Percentiles rank a stretch among this genome's conserved stretches.
These are phyloP conservation scores for Acrocephalus arundinaceus DNA, from an alignment of 2,113 vertebrate genomes.

Conservation along the genomic window DNA sequence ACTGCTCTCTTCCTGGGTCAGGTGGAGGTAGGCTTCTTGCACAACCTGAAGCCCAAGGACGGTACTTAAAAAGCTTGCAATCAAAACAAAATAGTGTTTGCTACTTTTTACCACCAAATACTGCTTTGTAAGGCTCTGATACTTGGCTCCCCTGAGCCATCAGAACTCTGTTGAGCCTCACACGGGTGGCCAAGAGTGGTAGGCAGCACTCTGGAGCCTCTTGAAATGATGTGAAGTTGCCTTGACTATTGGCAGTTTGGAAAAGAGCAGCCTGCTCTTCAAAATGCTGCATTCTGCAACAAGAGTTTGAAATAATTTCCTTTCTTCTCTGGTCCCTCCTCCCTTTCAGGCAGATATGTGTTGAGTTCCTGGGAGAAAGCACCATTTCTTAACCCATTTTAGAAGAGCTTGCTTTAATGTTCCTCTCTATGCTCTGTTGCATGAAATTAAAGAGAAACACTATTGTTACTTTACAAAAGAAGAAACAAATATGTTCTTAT, in stretches of 20 bases:
- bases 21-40: neutral
- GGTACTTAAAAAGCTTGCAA: neutral
- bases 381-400: conserved; percentile 6
- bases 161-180: neutral
- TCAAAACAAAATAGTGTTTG: neutral
- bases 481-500: neutral
- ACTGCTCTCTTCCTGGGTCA: neutral
- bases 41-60: neutral
- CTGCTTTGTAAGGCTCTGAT: neutral
- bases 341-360: neutral
- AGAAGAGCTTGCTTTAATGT: conserved; percentile 30
- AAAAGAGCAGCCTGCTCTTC: neutral
- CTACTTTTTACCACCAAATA: neutral
- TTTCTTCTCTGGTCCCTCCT: neutral
- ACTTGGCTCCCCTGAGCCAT: neutral
- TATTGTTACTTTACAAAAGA: neutral
- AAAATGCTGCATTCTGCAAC: neutral
- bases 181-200: neutral
- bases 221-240: neutral
- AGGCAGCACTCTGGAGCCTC: neutral
- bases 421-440: neutral
- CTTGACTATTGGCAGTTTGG: neutral
- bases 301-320: neutral
- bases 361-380: neutral
- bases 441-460: neutral